Conservation (phyloP, 2,113 vertebrate genomes). For the Probosciger aterrimus region DNA sequence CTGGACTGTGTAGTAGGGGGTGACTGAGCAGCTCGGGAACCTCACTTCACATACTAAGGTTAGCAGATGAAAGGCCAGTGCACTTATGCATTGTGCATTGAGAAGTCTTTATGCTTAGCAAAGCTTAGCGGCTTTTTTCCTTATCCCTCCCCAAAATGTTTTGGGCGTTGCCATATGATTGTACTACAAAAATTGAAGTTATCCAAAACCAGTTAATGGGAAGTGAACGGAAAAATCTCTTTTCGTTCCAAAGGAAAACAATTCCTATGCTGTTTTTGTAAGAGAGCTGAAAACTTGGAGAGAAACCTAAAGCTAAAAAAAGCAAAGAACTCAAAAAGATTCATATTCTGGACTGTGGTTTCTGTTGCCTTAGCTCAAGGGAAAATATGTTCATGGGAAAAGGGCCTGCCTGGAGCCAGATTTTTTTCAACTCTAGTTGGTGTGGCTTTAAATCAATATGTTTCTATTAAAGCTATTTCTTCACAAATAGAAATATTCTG, state of each 20-base stretch:
- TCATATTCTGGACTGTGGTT: conserved; percentile 49
- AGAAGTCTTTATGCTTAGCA: background rate
- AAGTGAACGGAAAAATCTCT: conserved; percentile 15
- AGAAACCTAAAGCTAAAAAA: conserved; percentile 52
- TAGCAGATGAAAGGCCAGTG: background rate
- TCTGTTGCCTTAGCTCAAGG: conserved; percentile 36
- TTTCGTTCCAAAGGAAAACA: conserved; percentile 30
- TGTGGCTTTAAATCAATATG: background rate
- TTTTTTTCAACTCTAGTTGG: conserved; percentile 13
- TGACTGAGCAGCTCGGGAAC: background rate
- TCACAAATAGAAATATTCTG: conserved; percentile 17
- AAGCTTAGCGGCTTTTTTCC: conserved; percentile 9
- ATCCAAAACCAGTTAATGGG: conserved; percentile 6
- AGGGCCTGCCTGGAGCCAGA: conserved; percentile 20
- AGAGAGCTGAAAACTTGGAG: conserved; percentile 34
- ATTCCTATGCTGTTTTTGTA: conserved; percentile 19
- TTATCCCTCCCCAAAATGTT: background rate
- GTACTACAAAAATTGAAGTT: conserved; percentile 12
- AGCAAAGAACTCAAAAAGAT: conserved; percentile 45
- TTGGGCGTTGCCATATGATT: background rate
- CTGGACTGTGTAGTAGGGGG: background rate
- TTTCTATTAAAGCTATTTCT: background rate
- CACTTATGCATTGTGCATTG: background rate
- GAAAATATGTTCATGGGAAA: conserved; percentile 59
- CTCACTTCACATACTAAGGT: background rate